These are phyloP conservation scores for Macrotus californicus DNA, from an alignment of 2,113 vertebrate genomes.

Conservation along the genomic window DNA sequence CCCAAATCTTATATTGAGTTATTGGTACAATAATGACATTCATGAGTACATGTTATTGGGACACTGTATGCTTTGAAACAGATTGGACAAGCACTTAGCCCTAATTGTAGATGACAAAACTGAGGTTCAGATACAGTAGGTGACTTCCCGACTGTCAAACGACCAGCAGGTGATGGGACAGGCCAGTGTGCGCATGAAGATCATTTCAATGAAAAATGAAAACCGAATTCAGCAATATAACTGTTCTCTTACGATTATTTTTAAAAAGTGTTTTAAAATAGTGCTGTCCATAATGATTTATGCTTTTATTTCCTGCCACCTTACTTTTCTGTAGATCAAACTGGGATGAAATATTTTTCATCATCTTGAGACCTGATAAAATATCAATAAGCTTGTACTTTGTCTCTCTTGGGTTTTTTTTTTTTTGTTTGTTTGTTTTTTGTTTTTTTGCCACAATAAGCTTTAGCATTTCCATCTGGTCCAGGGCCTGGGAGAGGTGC, in stretches of 20 bases:
- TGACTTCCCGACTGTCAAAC: not conserved
- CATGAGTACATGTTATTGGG: not conserved
- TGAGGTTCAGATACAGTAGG: not conserved
- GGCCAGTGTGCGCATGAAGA: not conserved
- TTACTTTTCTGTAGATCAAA: not conserved
- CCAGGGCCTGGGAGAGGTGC: not conserved
- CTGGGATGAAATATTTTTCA: conserved; percentile 43
- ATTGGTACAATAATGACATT: not conserved
- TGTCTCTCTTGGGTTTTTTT: conserved; percentile 28
- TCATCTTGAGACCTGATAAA: conserved; percentile 57
- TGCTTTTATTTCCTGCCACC: not conserved
- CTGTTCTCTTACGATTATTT: not conserved
- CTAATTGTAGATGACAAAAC: not conserved
- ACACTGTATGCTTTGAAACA: not conserved
- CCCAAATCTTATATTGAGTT: not conserved
- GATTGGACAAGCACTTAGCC: not conserved
- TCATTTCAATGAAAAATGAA: not conserved
- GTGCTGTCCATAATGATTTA: not conserved
- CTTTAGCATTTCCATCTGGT: not conserved
- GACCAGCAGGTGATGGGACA: not conserved
- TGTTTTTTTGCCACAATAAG: not conserved
- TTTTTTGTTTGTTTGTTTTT: not conserved
- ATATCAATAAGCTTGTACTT: conserved; percentile 45
- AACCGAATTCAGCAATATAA: not conserved
- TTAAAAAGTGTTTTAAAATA: not conserved